phyloP scores from a whole-genome alignment of 2,888 invertebrate species.

The Pristionchus japonicus region DNA sequence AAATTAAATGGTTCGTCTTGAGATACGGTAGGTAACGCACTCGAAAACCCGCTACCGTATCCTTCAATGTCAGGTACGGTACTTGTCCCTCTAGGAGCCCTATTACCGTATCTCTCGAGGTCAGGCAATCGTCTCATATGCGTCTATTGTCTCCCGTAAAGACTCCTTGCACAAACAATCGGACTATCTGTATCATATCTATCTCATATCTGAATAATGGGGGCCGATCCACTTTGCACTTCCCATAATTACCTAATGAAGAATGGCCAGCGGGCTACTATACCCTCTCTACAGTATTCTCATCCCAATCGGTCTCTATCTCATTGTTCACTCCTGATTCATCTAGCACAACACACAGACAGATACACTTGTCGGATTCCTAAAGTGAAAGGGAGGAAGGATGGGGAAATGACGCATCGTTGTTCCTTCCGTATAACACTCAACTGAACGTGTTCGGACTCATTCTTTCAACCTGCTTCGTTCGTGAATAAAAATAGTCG shows the following conservation, averaged over 20 bases:
- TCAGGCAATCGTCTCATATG: neutral
- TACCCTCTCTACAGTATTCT: neutral
- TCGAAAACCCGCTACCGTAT: neutral
- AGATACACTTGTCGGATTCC: neutral
- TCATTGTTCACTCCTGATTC: neutral
- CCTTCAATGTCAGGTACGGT: neutral
- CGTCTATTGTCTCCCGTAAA: neutral
- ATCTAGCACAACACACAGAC: neutral
- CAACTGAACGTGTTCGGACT: neutral
- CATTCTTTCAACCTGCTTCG: neutral
- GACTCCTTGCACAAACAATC: neutral
- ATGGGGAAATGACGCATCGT: neutral
- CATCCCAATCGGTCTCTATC: neutral
- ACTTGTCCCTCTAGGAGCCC: neutral
- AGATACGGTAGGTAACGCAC: neutral
- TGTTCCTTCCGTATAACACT: neutral
- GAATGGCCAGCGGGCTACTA: neutral
- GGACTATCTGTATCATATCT: too few species aligned
- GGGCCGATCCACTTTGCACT: neutral
- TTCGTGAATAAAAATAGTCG: neutral
- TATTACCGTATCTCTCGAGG: neutral
- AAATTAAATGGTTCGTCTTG: slow-evolving; percentile 29
- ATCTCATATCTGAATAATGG: too few species aligned
- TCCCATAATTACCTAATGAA: neutral
- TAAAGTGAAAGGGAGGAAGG: neutral